Percentiles rank a stretch among this genome's conserved stretches.
These are phyloP conservation scores for Oplegnathus fasciatus DNA, from an alignment of 2,113 vertebrate genomes.

Conservation along the genomic window DNA sequence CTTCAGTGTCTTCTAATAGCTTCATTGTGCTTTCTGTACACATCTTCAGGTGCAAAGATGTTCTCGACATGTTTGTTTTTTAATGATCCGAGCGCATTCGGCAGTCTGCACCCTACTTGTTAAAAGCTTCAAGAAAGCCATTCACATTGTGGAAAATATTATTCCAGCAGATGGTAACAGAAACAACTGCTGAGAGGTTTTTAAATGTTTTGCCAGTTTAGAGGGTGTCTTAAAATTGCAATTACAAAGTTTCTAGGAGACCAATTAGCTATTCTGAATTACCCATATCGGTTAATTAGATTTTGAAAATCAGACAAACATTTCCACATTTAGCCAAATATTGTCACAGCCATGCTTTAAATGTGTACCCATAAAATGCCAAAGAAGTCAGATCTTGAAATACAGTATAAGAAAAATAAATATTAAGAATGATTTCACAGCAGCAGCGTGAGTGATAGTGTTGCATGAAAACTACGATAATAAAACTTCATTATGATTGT, in stretches of 20 bases:
- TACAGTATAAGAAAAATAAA: neutral
- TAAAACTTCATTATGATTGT: constrained; percentile 50
- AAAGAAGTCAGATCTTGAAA: neutral
- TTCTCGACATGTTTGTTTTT: constrained; percentile 28
- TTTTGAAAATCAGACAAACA: constrained; percentile 17
- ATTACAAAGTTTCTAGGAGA: constrained; percentile 2
- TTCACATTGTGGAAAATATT: neutral
- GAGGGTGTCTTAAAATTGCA: neutral
- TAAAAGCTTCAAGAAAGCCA: constrained; percentile 11
- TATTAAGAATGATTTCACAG: neutral
- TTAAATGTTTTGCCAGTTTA: constrained; percentile 6
- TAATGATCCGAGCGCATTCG: constrained; percentile 21
- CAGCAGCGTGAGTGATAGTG: constrained; percentile 28
- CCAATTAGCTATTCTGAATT: constrained; percentile 24
- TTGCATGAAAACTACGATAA: constrained; percentile 44
- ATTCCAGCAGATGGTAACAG: constrained; percentile 38
- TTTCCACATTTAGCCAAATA: constrained; percentile 21
- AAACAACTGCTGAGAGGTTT: constrained; percentile 14
- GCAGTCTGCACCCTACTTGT: constrained; percentile 1
- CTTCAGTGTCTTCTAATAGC: constrained; percentile 7
- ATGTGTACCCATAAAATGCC: neutral
- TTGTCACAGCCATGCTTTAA: neutral
- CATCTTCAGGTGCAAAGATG: constrained; percentile 1
- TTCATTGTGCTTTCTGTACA: neutral
- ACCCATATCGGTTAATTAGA: constrained; percentile 19